Percentiles rank a stretch among this genome's conserved stretches.
Conservation (phyloP, 30 jellyfish, hydroid and myxozoan species). For the Aurelia sp. region DNA sequence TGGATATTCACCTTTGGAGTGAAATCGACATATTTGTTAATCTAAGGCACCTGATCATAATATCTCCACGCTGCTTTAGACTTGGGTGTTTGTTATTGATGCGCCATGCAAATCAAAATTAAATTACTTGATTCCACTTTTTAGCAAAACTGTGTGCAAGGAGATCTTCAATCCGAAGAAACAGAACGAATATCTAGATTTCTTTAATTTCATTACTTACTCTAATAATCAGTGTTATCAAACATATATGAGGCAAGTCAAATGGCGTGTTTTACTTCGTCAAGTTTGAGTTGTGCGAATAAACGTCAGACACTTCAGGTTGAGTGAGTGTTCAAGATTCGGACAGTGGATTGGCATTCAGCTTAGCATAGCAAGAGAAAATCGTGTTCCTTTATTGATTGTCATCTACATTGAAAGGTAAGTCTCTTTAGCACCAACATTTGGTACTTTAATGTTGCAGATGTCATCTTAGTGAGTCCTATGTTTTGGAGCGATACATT, state of each 20-base stretch:
- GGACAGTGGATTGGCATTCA: not conserved
- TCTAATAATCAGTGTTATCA: not conserved
- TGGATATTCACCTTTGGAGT: no score
- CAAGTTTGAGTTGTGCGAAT: not conserved
- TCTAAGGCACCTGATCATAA: not conserved
- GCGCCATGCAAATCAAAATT: conserved; percentile 17
- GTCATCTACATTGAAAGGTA: no score
- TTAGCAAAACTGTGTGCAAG: no score
- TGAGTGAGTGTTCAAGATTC: not conserved
- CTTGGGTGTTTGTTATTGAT: conserved; percentile 13
- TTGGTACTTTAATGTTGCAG: no score
- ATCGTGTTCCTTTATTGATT: no score
- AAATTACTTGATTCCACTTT: conserved; percentile 7
- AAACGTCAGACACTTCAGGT: conserved; percentile 22
- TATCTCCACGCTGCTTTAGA: not conserved
- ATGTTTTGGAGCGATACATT: no score
- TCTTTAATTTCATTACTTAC: not conserved
- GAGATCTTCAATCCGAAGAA: not conserved
- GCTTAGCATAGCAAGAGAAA: not conserved
- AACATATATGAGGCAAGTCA: no score
- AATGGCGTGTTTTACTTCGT: no score
- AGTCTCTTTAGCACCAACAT: no score
- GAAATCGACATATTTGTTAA: not conserved
- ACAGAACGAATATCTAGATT: not conserved
- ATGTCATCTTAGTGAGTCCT: no score